Evolutionary conservation across 2,113 vertebrate species (phyloP), one percentile per base, ranked within the genome.

Genomic region (Podarcis muralis): DNA sequence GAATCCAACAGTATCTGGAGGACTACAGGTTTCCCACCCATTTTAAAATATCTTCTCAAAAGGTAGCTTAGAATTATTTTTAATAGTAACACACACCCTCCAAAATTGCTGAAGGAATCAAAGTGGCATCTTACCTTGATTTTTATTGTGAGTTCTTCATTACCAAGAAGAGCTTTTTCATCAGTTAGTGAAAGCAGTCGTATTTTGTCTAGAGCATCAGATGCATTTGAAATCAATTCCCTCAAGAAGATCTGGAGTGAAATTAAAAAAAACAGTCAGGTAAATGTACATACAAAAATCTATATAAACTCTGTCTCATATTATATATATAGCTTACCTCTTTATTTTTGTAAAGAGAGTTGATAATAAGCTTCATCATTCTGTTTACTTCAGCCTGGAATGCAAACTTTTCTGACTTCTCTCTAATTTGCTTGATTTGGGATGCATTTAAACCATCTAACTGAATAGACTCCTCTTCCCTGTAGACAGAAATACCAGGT

Each of bases 331-430:
- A 71, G 89, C 97, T 97, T 93, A 99, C 99, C 98, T 99, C 99
- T 93, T 99, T 99, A 92, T 99, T 99, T 96, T 99, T 99, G 91
- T 99, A 99, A 3, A 99, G 94, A 11, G 99, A 99, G 92, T 99
- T 99, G 92, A 99, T 99, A 90, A 99, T 99, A 27, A 99, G 97
- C 93, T 99, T 99, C 99, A 99, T 99, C 99, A 99, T 99, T 80
- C 99, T 97, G 94, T 99, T 99, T 85, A 99, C 99, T 97, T 99
- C 99, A 18, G 99, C 99, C 95, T 99, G 98, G 93, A 99, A 99
- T 1, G 92, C 98, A 89, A 98, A 99, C 93, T 99, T 99, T 91
- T 99, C 99, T 2, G 99, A 98, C 93, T 99, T 99, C 80, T 99
- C 99, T 92, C 99, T 95, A 57, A 99, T 94, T 97, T 99, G 99